Evolutionary conservation across 2,113 vertebrate genomes (phyloP).

Genomic region (Empidonax alnorum): DNA sequence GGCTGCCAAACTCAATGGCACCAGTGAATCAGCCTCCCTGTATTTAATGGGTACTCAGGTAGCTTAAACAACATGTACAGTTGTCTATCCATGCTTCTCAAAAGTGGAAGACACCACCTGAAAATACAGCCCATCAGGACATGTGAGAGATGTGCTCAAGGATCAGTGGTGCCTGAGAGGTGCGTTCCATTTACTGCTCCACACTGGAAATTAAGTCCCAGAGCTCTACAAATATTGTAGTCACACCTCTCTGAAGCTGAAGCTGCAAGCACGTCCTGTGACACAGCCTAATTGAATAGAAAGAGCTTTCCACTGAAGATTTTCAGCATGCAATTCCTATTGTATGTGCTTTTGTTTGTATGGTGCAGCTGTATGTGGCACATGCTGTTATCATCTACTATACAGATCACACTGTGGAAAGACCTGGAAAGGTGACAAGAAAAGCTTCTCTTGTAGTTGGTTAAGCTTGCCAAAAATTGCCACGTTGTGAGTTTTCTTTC

Average conservation of each 20-base stretch:
- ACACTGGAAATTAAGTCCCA: background rate
- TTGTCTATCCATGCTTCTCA: background rate
- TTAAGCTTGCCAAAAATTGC: slow-evolving; percentile 28
- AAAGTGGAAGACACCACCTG: background rate
- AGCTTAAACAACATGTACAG: background rate
- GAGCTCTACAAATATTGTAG: background rate
- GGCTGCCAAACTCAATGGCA: background rate
- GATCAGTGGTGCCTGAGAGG: background rate
- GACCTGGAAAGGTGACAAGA: slow-evolving; percentile 29
- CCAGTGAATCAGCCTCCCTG: background rate
- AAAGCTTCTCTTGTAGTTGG: background rate
- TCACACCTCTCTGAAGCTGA: background rate
- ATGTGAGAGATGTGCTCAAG: background rate
- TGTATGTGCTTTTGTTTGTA: background rate
- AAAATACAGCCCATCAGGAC: background rate
- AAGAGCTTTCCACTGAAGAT: background rate
- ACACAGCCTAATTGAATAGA: background rate
- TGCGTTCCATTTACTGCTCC: background rate
- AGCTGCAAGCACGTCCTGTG: background rate
- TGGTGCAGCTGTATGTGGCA: background rate
- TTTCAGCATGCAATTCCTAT: background rate
- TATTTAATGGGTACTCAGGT: background rate
- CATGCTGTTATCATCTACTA: background rate
- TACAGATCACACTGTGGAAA: background rate
- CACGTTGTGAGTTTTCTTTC: background rate